phyloP scores from a whole-genome alignment of 1,140 invertebrate genomes.

The Lysiphlebus fabarum region DNA sequence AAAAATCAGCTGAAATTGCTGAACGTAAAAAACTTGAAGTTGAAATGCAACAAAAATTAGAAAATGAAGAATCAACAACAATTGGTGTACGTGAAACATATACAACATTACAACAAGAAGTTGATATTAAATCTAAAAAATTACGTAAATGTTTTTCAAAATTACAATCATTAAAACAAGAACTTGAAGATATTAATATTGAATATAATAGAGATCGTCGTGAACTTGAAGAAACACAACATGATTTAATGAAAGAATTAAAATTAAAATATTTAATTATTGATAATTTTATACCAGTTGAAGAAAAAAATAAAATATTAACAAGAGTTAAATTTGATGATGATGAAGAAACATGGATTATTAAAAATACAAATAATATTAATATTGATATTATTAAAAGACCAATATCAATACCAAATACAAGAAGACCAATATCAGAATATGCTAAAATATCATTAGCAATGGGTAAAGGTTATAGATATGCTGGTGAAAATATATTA shows the following conservation, averaged over 20 bases:
- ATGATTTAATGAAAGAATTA: slow-evolving; percentile 72
- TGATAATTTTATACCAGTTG: slow-evolving; percentile 93
- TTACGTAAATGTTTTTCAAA: slow-evolving; percentile 57
- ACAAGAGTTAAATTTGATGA: slow-evolving; percentile 81
- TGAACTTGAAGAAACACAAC: slow-evolving; percentile 77
- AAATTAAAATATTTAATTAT: slow-evolving; percentile 86
- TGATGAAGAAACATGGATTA: slow-evolving; percentile 79
- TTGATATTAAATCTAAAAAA: slow-evolving; percentile 86
- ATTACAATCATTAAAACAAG: slow-evolving; percentile 59
- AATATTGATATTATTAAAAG: slow-evolving; percentile 55
- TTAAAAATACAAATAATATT: slow-evolving; percentile 48
- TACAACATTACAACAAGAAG: slow-evolving; percentile 89
- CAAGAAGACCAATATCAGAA: slow-evolving; percentile 70
- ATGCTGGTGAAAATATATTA: slow-evolving; percentile 79
- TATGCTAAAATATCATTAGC: slow-evolving; percentile 65
- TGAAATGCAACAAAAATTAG: slow-evolving; percentile 74
- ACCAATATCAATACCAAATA: slow-evolving; percentile 64
- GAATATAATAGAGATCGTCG: slow-evolving; percentile 76
- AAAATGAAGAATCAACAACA: slow-evolving; percentile 87
- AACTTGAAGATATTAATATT: slow-evolving; percentile 80
- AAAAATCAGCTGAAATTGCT: slow-evolving; percentile 87
- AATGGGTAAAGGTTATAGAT: slow-evolving; percentile 60
- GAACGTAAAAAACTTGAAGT: slow-evolving; percentile 78
- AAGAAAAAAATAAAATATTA: slow-evolving; percentile 82
- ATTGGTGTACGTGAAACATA: slow-evolving; percentile 95